Conservation (phyloP, 2,888 invertebrate species). For the Lycia hirtaria region DNA sequence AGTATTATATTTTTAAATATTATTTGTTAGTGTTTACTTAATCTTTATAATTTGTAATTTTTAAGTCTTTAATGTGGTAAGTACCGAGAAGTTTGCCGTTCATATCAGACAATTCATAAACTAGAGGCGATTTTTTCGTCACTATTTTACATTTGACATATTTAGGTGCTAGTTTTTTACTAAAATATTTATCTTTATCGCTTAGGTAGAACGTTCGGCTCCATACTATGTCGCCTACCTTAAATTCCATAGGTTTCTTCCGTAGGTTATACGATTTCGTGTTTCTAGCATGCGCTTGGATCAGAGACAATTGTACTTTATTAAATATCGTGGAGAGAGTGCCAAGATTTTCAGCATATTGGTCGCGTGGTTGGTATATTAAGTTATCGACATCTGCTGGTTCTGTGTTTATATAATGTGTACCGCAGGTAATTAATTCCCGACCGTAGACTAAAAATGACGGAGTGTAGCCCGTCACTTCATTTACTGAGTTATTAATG, state of each 20-base stretch:
- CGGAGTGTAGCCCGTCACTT: conserved; percentile 39
- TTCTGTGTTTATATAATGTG: conserved; percentile 29
- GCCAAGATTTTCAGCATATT: conserved; percentile 29
- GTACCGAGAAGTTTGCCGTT: conserved; percentile 28
- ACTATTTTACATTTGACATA: conserved; percentile 31
- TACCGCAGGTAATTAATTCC: conserved; percentile 23
- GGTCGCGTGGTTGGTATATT: conserved; percentile 34
- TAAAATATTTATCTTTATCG: conserved; percentile 38
- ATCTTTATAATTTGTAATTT: conserved; percentile 1
- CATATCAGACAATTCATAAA: conserved; percentile 37
- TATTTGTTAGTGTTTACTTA: too few species aligned
- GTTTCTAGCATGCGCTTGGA: conserved; percentile 28
- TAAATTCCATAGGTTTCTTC: conserved; percentile 33
- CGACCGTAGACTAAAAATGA: conserved; percentile 37
- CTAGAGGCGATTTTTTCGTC: conserved; percentile 33
- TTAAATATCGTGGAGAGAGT: conserved; percentile 23
- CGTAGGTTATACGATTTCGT: conserved; percentile 34
- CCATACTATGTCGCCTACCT: conserved; percentile 31
- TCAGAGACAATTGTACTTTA: conserved; percentile 25
- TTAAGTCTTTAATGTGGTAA: conserved; percentile 38
- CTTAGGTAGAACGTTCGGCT: conserved; percentile 33
- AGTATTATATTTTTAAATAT: not conserved
- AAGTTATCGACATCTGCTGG: conserved; percentile 20
- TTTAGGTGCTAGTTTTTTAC: conserved; percentile 42
- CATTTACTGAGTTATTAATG: conserved; percentile 40